Percentiles rank a stretch among this genome's conserved stretches.
phyloP scores from a whole-genome alignment of 2,888 invertebrate genomes.

The Agrochola lychnidis region DNA sequence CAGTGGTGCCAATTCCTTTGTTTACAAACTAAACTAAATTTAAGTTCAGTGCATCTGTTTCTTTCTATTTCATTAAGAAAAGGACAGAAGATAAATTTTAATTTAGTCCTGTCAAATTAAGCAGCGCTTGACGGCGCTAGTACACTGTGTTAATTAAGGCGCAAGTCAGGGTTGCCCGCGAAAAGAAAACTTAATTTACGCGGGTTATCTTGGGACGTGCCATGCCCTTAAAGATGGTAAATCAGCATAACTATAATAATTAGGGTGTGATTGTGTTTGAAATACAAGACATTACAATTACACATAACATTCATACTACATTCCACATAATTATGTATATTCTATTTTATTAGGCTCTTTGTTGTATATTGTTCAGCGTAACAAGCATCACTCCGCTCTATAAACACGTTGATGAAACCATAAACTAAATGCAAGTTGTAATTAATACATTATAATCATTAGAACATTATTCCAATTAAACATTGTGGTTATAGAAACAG shows the following conservation, averaged over 20 bases:
- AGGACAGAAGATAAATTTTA: too few relatives aligned
- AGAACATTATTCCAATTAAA: not conserved
- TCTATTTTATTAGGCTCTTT: not conserved
- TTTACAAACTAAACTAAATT: too few relatives aligned
- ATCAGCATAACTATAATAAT: not conserved
- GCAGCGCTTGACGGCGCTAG: too few relatives aligned
- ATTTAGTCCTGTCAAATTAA: too few relatives aligned
- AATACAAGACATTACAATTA: not conserved
- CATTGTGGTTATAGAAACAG: not conserved
- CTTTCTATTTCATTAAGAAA: too few relatives aligned
- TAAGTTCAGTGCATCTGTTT: too few relatives aligned
- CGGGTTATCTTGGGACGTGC: not conserved
- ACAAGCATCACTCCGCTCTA: not conserved
- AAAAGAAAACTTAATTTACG: too few relatives aligned
- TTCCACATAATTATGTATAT: not conserved
- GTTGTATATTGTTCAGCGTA: not conserved
- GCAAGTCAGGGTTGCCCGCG: too few relatives aligned
- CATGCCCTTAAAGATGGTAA: not conserved
- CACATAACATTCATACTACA: not conserved
- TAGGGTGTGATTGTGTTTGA: not conserved
- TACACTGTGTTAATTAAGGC: not conserved
- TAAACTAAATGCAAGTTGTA: not conserved
- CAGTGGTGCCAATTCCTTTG: too few relatives aligned
- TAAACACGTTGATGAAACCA: not conserved
- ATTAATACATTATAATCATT: not conserved